Evolutionary conservation across 2,797 vertebrate species (phyloP).

Genomic region (Catostomus latipinnis): DNA sequence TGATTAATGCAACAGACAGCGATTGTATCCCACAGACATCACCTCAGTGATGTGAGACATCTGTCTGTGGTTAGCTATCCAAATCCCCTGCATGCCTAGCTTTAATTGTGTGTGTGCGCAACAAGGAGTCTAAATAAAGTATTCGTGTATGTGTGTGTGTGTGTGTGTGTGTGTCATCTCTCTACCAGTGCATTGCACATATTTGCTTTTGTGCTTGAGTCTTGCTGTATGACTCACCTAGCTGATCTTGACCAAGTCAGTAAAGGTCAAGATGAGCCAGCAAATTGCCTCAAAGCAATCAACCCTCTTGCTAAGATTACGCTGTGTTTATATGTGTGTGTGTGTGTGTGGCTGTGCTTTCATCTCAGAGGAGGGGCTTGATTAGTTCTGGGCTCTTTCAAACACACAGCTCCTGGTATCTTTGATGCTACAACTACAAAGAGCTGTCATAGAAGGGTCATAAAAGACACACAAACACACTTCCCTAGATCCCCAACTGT

Average conservation of each 20-base stretch:
- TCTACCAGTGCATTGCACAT: conserved; percentile 56
- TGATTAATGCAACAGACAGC: conserved; percentile 28
- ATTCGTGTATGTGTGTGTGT: background rate
- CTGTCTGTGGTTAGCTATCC: conserved; percentile 21
- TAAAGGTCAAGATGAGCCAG: conserved; percentile 79
- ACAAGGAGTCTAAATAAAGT: conserved; percentile 52
- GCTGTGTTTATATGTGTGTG: conserved; percentile 32
- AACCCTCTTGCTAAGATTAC: conserved; percentile 66
- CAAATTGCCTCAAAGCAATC: conserved; percentile 79
- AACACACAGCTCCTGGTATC: conserved; percentile 19
- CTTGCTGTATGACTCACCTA: conserved; percentile 68
- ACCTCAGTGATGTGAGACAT: conserved; percentile 19
- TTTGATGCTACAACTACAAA: conserved; percentile 21
- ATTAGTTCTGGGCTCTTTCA: conserved; percentile 35
- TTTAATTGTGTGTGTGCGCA: conserved; percentile 1
- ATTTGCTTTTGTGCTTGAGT: conserved; percentile 74
- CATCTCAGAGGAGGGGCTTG: conserved; percentile 37
- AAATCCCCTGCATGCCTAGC: background rate
- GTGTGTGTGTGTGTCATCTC: conserved; percentile 29
- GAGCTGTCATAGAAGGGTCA: conserved; percentile 10
- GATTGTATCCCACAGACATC: conserved; percentile 22
- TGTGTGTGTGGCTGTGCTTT: conserved; percentile 16
- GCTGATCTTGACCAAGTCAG: conserved; percentile 74
- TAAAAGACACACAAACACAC: background rate
- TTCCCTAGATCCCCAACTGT: no score